phyloP scores from a whole-genome alignment of 2,888 invertebrate species.

The Lycocerus yunnanus region DNA sequence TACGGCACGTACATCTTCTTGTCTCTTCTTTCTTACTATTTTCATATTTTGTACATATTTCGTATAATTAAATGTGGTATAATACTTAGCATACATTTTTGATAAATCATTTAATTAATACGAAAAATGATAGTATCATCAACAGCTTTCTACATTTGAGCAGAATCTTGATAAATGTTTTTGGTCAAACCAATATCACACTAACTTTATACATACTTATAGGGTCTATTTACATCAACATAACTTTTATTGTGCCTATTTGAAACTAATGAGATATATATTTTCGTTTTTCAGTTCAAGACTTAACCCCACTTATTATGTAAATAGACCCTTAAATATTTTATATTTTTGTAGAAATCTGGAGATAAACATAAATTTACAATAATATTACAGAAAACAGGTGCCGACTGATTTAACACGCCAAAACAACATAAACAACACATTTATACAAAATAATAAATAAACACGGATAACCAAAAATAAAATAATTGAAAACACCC shows the following conservation, averaged over 20 bases:
- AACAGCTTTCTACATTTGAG: conserved; percentile 38
- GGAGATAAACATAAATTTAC: conserved; percentile 32
- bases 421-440: conserved; percentile 20
- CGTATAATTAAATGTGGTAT: conserved; percentile 25
- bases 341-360: conserved; percentile 39
- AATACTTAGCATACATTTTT: neutral
- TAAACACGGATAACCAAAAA: conserved; percentile 18
- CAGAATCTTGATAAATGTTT: neutral
- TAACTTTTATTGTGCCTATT: neutral
- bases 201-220: neutral
- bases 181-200: neutral
- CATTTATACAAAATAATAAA: conserved; percentile 14
- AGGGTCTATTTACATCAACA: neutral
- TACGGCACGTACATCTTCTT: conserved; percentile 61
- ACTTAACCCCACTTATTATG: neutral
- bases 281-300: neutral
- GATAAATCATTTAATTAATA: conserved; percentile 25
- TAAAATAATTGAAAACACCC: conserved; percentile 11
- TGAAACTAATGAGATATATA: neutral
- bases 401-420: conserved; percentile 49
- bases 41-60: conserved; percentile 29
- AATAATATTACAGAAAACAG: conserved; percentile 36
- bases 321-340: neutral
- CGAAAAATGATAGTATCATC: conserved; percentile 32
- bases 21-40: conserved; percentile 45